phyloP scores from a whole-genome alignment of 2,113 vertebrate genomes.

The Neofelis nebulosa region DNA sequence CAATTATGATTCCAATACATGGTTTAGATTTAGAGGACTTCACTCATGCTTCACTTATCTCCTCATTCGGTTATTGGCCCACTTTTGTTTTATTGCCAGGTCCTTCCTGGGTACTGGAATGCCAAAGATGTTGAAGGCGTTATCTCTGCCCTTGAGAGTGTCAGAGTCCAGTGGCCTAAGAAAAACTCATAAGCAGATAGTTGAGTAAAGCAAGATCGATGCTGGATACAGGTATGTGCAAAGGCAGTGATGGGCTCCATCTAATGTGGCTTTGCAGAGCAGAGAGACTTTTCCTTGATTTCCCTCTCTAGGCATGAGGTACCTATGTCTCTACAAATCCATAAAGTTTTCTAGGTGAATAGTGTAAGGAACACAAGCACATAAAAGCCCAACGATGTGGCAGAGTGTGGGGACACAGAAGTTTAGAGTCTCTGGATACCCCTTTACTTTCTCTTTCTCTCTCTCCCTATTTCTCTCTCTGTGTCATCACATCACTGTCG shows the following conservation, averaged over 20 bases:
- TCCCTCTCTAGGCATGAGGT: neutral
- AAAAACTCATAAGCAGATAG: neutral
- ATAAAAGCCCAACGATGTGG: no score
- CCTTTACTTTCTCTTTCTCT: neutral
- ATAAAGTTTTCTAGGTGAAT: neutral
- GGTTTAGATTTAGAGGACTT: neutral
- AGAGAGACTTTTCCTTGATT: neutral
- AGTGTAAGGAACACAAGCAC: neutral
- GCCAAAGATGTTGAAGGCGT: neutral
- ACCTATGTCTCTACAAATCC: neutral
- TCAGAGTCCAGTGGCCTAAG: neutral
- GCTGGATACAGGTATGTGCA: no score
- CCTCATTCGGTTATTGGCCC: neutral
- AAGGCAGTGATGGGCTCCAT: neutral
- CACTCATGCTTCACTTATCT: neutral
- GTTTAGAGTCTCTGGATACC: neutral
- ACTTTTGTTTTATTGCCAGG: constrained; percentile 21
- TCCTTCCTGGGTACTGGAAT: neutral
- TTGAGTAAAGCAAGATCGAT: neutral
- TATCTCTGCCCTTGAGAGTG: neutral
- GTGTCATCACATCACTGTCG: neutral
- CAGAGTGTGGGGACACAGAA: neutral
- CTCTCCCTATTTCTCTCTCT: neutral
- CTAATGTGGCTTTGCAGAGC: neutral
- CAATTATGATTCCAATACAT: neutral